phyloP scores from a whole-genome alignment of 35 echinoderm and acorn worm genomes.

The Anneissia japonica region DNA sequence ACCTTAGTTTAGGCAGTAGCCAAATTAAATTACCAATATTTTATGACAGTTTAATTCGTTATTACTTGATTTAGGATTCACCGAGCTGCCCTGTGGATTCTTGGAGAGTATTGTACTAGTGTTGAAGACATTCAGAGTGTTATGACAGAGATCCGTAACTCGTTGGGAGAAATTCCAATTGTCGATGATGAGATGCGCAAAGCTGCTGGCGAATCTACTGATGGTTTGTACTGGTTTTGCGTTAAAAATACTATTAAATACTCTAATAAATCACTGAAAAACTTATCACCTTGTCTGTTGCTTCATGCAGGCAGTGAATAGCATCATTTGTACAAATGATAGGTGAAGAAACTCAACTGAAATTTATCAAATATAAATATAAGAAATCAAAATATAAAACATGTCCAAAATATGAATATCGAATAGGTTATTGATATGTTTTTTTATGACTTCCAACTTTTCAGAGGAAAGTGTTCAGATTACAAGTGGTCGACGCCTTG shows the following conservation, averaged over 20 bases:
- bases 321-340: not conserved
- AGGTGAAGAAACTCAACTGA: not conserved
- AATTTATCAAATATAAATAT: not conserved
- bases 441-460: not conserved
- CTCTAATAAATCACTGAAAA: not conserved
- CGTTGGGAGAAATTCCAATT: conserved; percentile 82
- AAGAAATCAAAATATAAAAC: not conserved
- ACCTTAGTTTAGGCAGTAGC: too few species aligned
- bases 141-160: conserved; percentile 83
- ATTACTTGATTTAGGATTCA: conserved; percentile 61
- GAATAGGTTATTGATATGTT: not conserved
- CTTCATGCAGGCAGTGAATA: not conserved
- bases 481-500: conserved; percentile 61
- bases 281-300: not conserved
- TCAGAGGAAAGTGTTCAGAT: conserved; percentile 81
- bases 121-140: conserved; percentile 90
- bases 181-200: conserved; percentile 91
- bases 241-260: too few species aligned
- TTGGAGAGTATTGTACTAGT: conserved; percentile 87
- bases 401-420: not conserved
- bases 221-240: conserved; percentile 41
- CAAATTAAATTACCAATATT: too few species aligned
- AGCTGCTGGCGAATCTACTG: conserved; percentile 76
- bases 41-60: too few species aligned
- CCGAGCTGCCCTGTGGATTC: conserved; percentile 93